Percentiles rank a stretch among this genome's conserved stretches.
Evolutionary conservation across 2,797 vertebrate species (phyloP).

Genomic region (Sciurus vulgaris): DNA sequence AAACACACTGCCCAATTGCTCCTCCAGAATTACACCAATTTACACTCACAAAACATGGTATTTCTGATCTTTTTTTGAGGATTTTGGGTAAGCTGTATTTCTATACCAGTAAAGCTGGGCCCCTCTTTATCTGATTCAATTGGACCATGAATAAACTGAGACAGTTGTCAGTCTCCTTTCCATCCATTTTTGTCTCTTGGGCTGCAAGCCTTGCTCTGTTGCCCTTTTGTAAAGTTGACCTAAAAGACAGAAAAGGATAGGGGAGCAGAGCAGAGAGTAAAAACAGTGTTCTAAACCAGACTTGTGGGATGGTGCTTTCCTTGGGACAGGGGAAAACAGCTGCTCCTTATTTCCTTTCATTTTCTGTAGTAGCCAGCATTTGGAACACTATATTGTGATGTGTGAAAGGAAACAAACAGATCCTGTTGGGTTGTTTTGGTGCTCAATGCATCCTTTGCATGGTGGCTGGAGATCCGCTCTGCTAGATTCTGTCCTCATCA

Average conservation of each 20-base stretch:
- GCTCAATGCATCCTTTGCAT: slow-evolving; percentile 53
- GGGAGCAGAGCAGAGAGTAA: not conserved
- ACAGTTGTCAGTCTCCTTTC: not conserved
- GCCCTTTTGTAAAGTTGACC: not conserved
- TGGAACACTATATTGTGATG: not conserved
- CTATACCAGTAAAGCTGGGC: not conserved
- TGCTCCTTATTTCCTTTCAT: not conserved
- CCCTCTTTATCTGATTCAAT: not conserved
- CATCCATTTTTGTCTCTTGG: not conserved
- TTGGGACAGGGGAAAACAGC: not conserved
- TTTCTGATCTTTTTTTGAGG: slow-evolving; percentile 43
- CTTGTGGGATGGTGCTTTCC: not conserved
- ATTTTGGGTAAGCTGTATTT: not conserved
- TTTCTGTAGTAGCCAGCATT: not conserved
- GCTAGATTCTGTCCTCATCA: slow-evolving; percentile 57
- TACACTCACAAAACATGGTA: not conserved
- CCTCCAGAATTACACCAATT: slow-evolving; percentile 20
- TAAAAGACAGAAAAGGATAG: not conserved
- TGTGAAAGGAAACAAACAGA: not conserved
- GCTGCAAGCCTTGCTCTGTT: not conserved
- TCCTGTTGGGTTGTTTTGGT: slow-evolving; percentile 56
- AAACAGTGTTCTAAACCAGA: not conserved
- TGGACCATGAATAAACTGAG: not conserved
- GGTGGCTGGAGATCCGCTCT: slow-evolving; percentile 59
- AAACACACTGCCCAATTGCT: not conserved